phyloP scores from a whole-genome alignment of 2,113 vertebrate species.

The Podarcis cretensis region DNA sequence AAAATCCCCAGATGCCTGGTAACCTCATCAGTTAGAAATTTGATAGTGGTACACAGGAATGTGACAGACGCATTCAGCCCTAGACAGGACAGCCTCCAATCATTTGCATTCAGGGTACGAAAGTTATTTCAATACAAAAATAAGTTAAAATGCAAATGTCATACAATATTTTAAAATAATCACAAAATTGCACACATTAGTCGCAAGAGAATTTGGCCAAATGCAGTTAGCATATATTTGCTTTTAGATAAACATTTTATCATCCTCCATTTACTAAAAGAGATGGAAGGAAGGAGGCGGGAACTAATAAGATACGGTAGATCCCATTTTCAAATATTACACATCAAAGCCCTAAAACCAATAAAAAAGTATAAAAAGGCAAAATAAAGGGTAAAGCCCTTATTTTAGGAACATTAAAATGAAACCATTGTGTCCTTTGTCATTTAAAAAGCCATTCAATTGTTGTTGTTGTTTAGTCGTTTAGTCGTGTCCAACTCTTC shows the following conservation, averaged over 20 bases:
- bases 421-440: conserved; percentile 19
- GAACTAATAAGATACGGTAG: not conserved
- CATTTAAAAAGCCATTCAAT: conserved; percentile 34
- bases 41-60: not conserved
- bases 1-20: not conserved
- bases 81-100: not conserved
- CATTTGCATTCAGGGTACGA: not conserved
- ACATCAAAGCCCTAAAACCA: conserved; percentile 12
- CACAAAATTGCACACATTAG: not conserved
- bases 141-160: conserved; percentile 17
- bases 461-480: too few species aligned
- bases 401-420: conserved; percentile 43
- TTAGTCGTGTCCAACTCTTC: too few species aligned
- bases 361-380: conserved; percentile 1
- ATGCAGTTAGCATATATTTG: not conserved
- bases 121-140: not conserved
- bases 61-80: not conserved
- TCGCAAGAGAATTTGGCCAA: not conserved
- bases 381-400: conserved; percentile 31
- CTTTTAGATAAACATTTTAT: not conserved
- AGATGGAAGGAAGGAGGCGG: not conserved
- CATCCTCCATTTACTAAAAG: not conserved
- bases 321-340: not conserved
- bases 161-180: not conserved
- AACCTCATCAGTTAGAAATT: not conserved